Base-by-base conservation (phyloP, 2,797 vertebrate genomes). In the Alauda arvensis region DNA sequence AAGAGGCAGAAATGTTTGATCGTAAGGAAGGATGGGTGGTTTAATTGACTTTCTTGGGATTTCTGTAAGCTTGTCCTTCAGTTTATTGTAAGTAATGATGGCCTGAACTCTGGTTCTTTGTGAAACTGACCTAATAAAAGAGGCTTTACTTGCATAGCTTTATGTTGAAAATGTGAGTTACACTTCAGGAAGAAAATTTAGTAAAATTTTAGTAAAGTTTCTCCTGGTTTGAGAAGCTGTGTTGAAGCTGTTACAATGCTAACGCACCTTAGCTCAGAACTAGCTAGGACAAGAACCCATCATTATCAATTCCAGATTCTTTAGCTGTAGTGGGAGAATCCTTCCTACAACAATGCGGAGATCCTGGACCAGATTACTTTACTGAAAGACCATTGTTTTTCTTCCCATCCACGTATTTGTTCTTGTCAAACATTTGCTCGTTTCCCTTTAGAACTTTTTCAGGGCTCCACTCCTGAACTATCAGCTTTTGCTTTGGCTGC, bases 361-460 rank as follows among this genome's bases (percentile, higher is more conserved):
- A 46, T 68, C 40, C 79, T 61, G 80, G 33, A 84, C 18, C 9
- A 18, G 6, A 40, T 63, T 68, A 45, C 24, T 70, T 80, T 61
- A 75, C 28, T 72, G 33, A 85, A 80, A 83, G 60, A 52, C 33
- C n/a, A 66, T 81, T 92, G 77, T 72, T 94, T 87, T 92, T 55
- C 37, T 42, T 77, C 37, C 31, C 28, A 65, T 62, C 8, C 59
- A 90, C 84, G 81, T 77, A 77, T 79, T 86, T 88, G 65, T 74
- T 59, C 21, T 68, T 28, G 93, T 77, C 29, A 91, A 94, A 92
- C 23, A 85, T 93, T 94, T 68, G 77, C 88, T 72, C 48, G 61
- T 48, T 83, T 77, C 40, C 14, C 77, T 86, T 46, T 8, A 61
- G 76, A 60, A 45, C 12, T 21, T 71, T 85, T 92, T 83, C 75